Conservation (phyloP, 2,113 vertebrate genomes). For the Nerophis ophidion region DNA sequence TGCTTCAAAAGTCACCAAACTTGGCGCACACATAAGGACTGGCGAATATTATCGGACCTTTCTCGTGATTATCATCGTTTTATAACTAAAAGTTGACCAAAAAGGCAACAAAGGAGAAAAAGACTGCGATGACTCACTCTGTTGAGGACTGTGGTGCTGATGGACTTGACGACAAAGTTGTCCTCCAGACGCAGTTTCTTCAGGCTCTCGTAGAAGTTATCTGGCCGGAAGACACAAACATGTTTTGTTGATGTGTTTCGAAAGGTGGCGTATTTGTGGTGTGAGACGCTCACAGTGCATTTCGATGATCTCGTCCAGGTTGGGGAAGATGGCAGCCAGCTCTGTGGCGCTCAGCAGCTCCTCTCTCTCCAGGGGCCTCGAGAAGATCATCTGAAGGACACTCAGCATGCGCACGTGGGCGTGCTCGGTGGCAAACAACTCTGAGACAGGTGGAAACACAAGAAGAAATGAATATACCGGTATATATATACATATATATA, state of each 20-base stretch:
- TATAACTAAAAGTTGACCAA: neutral
- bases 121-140: constrained; percentile 66
- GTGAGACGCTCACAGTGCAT: constrained; percentile 77
- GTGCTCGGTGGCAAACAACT: constrained; percentile 83
- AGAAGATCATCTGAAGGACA: constrained; percentile 83
- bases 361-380: constrained; percentile 73
- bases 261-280: neutral
- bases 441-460: constrained; percentile 46
- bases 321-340: constrained; percentile 79
- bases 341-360: constrained; percentile 67
- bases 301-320: constrained; percentile 83
- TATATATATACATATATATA: too few relatives aligned
- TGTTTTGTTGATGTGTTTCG: neutral
- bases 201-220: constrained; percentile 79
- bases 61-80: too few relatives aligned
- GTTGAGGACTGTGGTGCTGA: constrained; percentile 78
- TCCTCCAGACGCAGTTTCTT: constrained; percentile 80
- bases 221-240: constrained; percentile 48
- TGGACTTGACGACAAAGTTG: constrained; percentile 74
- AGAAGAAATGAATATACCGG: neutral
- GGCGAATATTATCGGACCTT: too few relatives aligned
- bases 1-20: too few relatives aligned
- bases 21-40: too few relatives aligned
- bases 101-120: neutral
- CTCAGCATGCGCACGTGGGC: constrained; percentile 86